Percentiles rank a stretch among this genome's conserved stretches.
Conservation (phyloP, 2,113 vertebrate genomes). For the Elanus axillaris region DNA sequence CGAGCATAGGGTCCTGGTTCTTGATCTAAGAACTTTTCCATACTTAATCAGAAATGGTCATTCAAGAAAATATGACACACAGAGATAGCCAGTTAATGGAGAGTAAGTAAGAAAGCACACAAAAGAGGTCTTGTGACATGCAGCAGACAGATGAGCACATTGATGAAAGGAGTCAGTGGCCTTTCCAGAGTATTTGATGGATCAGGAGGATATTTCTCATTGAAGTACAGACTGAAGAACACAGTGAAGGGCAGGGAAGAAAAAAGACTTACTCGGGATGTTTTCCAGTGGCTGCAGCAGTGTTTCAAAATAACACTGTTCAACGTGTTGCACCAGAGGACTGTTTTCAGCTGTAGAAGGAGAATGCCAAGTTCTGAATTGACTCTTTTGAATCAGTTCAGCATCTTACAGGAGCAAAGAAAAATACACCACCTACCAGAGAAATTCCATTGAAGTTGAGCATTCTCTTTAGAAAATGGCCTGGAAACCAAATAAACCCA, state of each 20-base stretch:
- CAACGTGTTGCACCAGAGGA: neutral
- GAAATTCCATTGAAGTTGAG: neutral
- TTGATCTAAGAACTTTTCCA: neutral
- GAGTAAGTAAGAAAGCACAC: neutral
- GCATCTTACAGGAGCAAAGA: neutral
- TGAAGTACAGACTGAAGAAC: neutral
- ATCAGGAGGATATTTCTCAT: neutral
- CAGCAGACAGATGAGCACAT: neutral
- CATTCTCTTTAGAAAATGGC: neutral
- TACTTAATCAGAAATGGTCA: neutral
- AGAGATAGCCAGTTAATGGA: neutral
- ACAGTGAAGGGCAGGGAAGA: neutral
- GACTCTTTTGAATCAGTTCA: neutral
- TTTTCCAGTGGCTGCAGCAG: neutral
- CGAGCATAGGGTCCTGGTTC: neutral
- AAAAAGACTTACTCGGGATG: neutral
- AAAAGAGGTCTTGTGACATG: neutral
- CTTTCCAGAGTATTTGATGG: neutral
- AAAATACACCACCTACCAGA: neutral
- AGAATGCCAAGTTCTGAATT: neutral
- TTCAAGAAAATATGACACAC: neutral
- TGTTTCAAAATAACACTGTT: neutral
- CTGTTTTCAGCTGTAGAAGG: neutral
- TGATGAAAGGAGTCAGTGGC: neutral
- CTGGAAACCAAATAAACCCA: neutral